Conservation (phyloP, 2,888 invertebrate species). For the Microlaimidae sp. region DNA sequence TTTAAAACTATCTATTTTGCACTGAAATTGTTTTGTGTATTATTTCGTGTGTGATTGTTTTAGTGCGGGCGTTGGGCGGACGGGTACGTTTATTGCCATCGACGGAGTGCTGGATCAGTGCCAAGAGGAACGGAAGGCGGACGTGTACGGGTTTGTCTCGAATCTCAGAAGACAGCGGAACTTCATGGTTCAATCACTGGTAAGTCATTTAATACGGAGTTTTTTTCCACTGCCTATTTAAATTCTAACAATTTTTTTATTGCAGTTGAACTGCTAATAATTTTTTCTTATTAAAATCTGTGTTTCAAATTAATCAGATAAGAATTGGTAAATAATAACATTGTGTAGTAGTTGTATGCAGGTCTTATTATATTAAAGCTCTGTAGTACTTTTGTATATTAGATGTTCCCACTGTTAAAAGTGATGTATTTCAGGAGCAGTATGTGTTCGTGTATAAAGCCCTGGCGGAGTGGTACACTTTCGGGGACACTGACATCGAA, state of each 20-base stretch:
- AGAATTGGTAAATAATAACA: background rate
- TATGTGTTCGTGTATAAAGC: slow-evolving; percentile 89
- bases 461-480: slow-evolving; percentile 71
- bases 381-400: no score
- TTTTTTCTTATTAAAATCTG: no score
- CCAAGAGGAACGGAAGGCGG: slow-evolving; percentile 55
- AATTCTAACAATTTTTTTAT: no score
- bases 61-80: slow-evolving; percentile 80
- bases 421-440: slow-evolving; percentile 53
- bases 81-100: slow-evolving; percentile 77
- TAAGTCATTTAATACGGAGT: slow-evolving; percentile 42
- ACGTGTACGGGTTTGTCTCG: slow-evolving; percentile 76
- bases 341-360: background rate
- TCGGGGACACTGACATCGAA: slow-evolving; percentile 72
- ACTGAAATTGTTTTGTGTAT: background rate
- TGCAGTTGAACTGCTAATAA: no score
- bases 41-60: no score
- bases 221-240: no score
- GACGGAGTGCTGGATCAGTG: slow-evolving; percentile 74
- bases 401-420: background rate
- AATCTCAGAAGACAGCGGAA: slow-evolving; percentile 74
- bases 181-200: slow-evolving; percentile 75
- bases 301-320: no score
- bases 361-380: background rate
- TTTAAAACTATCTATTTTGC: background rate